Base-by-base conservation (phyloP, 2,888 invertebrate genomes). In the Invenusta paracnida region DNA sequence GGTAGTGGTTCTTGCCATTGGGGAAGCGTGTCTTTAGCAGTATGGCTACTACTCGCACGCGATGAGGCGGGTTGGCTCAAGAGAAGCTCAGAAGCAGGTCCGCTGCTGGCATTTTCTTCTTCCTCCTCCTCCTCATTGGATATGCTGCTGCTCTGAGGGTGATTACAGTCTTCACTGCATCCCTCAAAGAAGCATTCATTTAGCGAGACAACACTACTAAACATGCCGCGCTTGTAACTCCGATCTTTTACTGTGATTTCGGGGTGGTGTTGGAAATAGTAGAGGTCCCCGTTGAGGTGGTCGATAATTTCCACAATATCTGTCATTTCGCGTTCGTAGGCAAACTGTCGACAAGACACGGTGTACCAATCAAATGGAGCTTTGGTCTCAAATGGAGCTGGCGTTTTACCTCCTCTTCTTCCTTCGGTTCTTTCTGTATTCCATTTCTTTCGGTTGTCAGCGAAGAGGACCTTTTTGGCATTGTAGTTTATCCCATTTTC, bases 241-340 rank as follows among this genome's bases (percentile, higher is more conserved):
- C 84, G 83, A 25, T 73, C 67, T 5, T 29, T 25, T 1, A 73
- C 1, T 28, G 48, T 2, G 1, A 84, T 28, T 66, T 84, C 29
- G 28, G 84, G 84, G 66, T 31, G 13, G 17, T 29, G 84, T 67
- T 73, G 29, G 81, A 88, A 89, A 1, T 87, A 88, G 87, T 90
- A 90, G 29, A 89, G 29, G 29, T 89, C 88, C n/a, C 89, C 88
- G 83, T 89, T 89, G 81, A 89, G 88, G 17, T 84, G 85, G 87
- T 91, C 91, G 23, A 91, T 90, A 2, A 90, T 85, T 81, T 91
- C 89, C 0, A 90, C 91, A 23, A 91, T 87, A 83, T 90, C 88
- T 5, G 86, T 85, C 87, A 90, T 86, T 0, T 87, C 89, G 1
- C 87, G 81, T 85, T 91, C 90, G 82, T 89, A 90, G 0, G 91